phyloP scores from a whole-genome alignment of 1,140 invertebrate genomes.

The Philotrypesis tridentata region DNA sequence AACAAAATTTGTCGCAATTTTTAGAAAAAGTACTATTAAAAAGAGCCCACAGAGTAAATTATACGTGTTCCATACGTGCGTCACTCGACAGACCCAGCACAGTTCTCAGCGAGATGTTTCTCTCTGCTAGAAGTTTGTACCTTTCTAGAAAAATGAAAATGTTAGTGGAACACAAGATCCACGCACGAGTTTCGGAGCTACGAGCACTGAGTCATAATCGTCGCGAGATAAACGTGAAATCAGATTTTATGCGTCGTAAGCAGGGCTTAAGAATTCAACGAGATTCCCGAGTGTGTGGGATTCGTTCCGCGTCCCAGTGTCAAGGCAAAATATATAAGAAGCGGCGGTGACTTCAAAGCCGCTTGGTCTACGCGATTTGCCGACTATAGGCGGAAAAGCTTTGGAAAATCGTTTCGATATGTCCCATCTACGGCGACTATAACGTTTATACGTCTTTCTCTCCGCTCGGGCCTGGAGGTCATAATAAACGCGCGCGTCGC shows the following conservation, averaged over 20 bases:
- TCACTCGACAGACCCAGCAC: too few species aligned
- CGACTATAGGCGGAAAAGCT: slow-evolving; percentile 10
- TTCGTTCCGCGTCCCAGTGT: slow-evolving; percentile 29
- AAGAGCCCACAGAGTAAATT: too few species aligned
- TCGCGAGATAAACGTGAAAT: slow-evolving; percentile 30
- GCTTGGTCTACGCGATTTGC: neutral
- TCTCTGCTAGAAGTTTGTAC: too few species aligned
- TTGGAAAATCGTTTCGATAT: slow-evolving; percentile 30
- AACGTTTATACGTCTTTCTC: neutral
- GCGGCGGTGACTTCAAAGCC: slow-evolving; percentile 32
- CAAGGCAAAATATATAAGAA: neutral
- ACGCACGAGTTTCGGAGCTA: too few species aligned
- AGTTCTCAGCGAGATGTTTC: too few species aligned
- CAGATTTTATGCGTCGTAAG: slow-evolving; percentile 9
- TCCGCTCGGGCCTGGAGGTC: too few species aligned
- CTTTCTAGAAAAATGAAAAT: too few species aligned
- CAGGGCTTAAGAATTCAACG: neutral
- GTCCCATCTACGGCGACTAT: slow-evolving; percentile 23
- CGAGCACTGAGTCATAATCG: neutral
- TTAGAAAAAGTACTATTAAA: too few species aligned
- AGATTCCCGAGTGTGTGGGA: neutral
- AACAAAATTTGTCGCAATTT: too few species aligned
- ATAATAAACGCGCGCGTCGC: neutral
- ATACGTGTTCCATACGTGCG: too few species aligned
- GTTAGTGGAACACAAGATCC: too few species aligned